Conservation (phyloP, 2,888 invertebrate genomes). For the Digitonthophagus gazella region DNA sequence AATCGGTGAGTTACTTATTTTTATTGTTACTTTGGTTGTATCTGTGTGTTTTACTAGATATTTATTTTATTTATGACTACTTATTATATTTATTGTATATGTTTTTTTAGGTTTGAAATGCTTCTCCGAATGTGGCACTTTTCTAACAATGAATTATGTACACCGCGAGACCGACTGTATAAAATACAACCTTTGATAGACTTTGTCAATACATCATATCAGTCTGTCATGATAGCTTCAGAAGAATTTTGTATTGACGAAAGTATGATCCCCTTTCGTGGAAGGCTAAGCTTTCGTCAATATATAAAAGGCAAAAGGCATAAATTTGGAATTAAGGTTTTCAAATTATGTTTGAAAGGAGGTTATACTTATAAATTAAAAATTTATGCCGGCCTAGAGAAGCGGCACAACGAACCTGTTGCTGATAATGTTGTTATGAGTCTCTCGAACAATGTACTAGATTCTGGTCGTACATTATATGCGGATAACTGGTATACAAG, state of each 20-base stretch:
- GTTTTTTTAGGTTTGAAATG: not conserved
- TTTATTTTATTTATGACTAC: not conserved
- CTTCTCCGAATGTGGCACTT: not conserved
- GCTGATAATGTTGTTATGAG: slow-evolving; percentile 26
- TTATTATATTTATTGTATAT: not conserved
- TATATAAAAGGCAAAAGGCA: slow-evolving; percentile 1
- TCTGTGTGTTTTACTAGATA: not conserved
- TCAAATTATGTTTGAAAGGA: slow-evolving; percentile 23
- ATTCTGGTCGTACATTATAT: slow-evolving; percentile 30
- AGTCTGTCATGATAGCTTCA: not conserved
- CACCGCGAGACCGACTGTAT: not conserved
- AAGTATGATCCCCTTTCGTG: slow-evolving; percentile 6
- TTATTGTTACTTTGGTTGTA: not conserved
- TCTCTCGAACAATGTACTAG: slow-evolving; percentile 28
- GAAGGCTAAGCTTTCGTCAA: not conserved
- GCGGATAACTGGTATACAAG: slow-evolving; percentile 36
- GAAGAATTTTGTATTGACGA: not conserved
- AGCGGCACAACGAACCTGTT: not conserved
- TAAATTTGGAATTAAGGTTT: slow-evolving; percentile 17
- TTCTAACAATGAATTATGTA: not conserved
- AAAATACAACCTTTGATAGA: not conserved
- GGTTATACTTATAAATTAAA: slow-evolving; percentile 25
- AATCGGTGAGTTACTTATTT: not conserved
- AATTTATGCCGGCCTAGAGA: slow-evolving; percentile 24
- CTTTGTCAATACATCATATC: not conserved